These are phyloP conservation scores for Patiria pectinifera DNA, from an alignment of 53 echinoderm and acorn worm species.

Conservation along the genomic window DNA sequence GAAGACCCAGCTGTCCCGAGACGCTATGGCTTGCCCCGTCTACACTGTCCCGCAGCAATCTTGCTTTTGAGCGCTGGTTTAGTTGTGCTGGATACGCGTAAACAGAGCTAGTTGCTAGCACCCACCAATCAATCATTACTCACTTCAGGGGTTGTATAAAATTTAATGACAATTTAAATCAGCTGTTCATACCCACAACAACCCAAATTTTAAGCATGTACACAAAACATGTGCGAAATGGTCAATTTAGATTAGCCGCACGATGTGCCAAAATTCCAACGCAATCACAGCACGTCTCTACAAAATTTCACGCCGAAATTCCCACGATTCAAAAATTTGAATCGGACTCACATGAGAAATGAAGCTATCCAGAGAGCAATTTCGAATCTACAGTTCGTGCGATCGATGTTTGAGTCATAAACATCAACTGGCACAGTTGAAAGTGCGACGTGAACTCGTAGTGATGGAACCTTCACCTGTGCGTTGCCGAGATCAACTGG, in stretches of 20 bases:
- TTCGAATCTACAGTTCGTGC: conserved; percentile 28
- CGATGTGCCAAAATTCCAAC: conserved; percentile 52
- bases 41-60: conserved; percentile 50
- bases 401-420: conserved; percentile 45
- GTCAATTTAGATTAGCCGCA: conserved; percentile 15
- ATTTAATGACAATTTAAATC: conserved; percentile 99
- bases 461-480: conserved; percentile 61
- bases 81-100: conserved; percentile 96
- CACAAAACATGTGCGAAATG: conserved; percentile 60
- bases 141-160: conserved; percentile 96
- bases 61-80: conserved; percentile 56
- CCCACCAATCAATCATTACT: conserved; percentile 98
- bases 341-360: conserved; percentile 10
- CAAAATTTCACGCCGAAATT: conserved; percentile 37
- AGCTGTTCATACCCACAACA: conserved; percentile 78
- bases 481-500: conserved; percentile 50
- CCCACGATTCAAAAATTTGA: conserved; percentile 59
- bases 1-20: conserved; percentile 59
- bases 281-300: conserved; percentile 15
- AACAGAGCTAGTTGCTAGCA: conserved; percentile 95
- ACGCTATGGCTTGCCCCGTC: conserved; percentile 50
- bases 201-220: conserved; percentile 64
- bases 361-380: conserved; percentile 17
- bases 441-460: conserved; percentile 42
- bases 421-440: conserved; percentile 35